Percentiles rank a stretch among this genome's conserved stretches.
These are phyloP conservation scores for Leucoma salicis DNA, from an alignment of 2,888 invertebrate species.

Conservation along the genomic window DNA sequence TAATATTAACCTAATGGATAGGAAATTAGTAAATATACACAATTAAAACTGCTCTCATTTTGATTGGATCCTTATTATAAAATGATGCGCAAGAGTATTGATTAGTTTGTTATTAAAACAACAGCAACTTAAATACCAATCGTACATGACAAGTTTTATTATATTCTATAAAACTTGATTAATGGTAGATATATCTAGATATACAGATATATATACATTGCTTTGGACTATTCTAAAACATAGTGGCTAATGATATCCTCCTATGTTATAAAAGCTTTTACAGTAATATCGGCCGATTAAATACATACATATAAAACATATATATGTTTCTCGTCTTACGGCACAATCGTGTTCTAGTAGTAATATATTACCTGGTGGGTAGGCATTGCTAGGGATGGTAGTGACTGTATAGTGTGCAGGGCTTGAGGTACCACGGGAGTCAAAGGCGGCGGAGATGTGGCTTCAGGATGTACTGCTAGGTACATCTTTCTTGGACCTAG, in stretches of 20 bases:
- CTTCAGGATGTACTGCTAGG: constrained; percentile 90
- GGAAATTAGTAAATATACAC: too few relatives aligned
- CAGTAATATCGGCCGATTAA: constrained; percentile 10
- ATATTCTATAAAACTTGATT: not conserved
- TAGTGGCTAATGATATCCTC: constrained; percentile 2
- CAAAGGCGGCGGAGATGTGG: constrained; percentile 60
- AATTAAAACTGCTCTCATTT: constrained; percentile 30
- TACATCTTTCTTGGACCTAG: constrained; percentile 93
- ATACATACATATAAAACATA: constrained; percentile 25
- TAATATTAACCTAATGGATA: too few relatives aligned
- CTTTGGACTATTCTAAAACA: constrained; percentile 6
- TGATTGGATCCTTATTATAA: constrained; percentile 33
- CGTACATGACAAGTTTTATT: not conserved
- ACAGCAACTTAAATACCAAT: not conserved
- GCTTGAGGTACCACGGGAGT: constrained; percentile 49
- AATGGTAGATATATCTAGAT: constrained; percentile 13
- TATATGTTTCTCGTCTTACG: constrained; percentile 7
- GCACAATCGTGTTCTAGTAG: constrained; percentile 48
- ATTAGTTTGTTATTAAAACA: constrained; percentile 10
- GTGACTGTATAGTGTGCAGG: constrained; percentile 40
- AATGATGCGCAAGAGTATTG: constrained; percentile 10
- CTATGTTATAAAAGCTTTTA: constrained; percentile 12
- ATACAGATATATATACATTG: constrained; percentile 8
- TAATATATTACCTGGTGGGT: constrained; percentile 80
- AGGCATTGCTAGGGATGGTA: constrained; percentile 61